Base-by-base conservation (phyloP, 2,113 vertebrate species). In the Lanius ludovicianus region DNA sequence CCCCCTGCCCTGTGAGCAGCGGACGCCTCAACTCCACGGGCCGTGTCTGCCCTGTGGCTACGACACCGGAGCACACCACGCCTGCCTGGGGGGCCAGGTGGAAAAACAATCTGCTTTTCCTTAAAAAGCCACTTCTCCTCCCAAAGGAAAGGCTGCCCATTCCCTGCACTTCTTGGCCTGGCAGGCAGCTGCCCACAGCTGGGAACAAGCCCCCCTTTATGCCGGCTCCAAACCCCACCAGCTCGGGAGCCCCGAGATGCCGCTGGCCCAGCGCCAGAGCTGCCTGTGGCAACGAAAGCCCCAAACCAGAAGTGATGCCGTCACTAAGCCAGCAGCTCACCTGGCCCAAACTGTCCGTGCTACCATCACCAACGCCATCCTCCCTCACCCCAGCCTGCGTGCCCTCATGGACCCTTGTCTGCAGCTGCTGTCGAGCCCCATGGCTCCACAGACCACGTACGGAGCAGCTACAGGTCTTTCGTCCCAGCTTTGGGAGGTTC, bases 11-110 rank as follows among this genome's bases (percentile, higher is more conserved):
- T 0, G 30, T 0, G 37, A 67, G 49, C 68, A 2, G n/a, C 20
- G 19, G 28, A 12, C 0, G 3, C 44, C 41, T 8, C 5, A 1
- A 2, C 20, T 46, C 28, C 4, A 0, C 0, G 9, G 35, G 10
- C 37, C 0, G 0, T 1, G 0, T 22, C 86, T 6, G 4, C 24
- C 42, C 46, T 1, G 3, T 3, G 64, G 11, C 53, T 47, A 53
- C 1, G 1, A 5, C 59, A 33, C 16, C 5, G 0, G 63, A 52
- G 59, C 75, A 11, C 6, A 0, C 33, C 0, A 0, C 11, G 4
- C 28, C 53, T 24, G 44, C 10, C 62, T 28, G 42, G 0, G 1
- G n/a, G 56, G 33, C 3, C 67, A 86, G 44, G 25, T 39, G 39
- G 30, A 47, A 52, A 91, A 80, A 13, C 44, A 17, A 19, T 10